Conservation (phyloP, 2,797 vertebrate species). For the Aldrovandia affinis region DNA sequence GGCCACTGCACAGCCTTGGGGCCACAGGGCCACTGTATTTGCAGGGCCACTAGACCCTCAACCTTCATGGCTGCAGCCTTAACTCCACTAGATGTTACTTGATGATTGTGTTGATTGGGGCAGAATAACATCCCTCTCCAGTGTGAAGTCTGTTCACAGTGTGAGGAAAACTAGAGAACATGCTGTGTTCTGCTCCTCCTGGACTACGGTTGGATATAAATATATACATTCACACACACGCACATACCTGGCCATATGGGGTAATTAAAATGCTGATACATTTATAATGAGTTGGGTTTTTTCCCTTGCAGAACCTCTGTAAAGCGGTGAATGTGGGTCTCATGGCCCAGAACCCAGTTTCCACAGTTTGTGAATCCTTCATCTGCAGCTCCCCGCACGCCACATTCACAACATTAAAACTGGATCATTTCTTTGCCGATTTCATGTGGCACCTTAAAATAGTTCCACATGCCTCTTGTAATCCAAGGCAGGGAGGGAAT, state of each 20-base stretch:
- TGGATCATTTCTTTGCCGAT: conserved; percentile 24
- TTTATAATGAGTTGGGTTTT: not conserved
- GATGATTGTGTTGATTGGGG: too few species aligned
- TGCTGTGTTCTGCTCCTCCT: not conserved
- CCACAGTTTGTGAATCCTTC: conserved; percentile 21
- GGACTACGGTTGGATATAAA: not conserved
- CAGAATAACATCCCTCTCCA: not conserved
- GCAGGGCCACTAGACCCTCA: not conserved
- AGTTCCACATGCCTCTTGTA: conserved; percentile 33
- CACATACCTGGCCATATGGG: not conserved
- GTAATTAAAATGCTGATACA: not conserved
- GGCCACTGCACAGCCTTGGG: not conserved
- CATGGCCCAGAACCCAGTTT: not conserved
- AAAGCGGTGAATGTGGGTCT: conserved; percentile 19
- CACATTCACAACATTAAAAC: conserved; percentile 36
- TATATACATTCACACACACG: not conserved
- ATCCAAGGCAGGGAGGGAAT: conserved; percentile 38
- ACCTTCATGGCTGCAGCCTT: not conserved
- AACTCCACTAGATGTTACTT: too few species aligned
- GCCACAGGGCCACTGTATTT: not conserved
- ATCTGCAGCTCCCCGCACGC: conserved; percentile 2
- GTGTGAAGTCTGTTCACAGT: not conserved
- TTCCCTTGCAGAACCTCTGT: conserved; percentile 27
- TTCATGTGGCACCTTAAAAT: conserved; percentile 29
- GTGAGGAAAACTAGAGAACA: not conserved